These are phyloP conservation scores for Acanthaster planci DNA, from an alignment of 35 echinoderm and acorn worm species.

Conservation along the genomic window DNA sequence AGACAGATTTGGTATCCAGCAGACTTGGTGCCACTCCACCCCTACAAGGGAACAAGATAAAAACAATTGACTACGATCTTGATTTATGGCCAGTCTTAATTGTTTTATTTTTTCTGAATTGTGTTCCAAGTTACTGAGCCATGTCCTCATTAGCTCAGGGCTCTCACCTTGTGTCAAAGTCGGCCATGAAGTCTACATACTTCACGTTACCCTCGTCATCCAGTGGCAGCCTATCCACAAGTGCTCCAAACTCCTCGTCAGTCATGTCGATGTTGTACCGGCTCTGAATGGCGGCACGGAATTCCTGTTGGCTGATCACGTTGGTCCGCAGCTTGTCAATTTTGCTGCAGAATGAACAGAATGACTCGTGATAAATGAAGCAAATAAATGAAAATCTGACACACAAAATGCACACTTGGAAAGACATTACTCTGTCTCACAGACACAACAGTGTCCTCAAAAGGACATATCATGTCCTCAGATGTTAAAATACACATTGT, in stretches of 20 bases:
- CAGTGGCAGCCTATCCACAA: constrained; percentile 82
- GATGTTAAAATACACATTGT: too few species aligned
- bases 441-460: too few species aligned
- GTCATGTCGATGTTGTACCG: constrained; percentile 70
- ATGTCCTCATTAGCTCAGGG: too few species aligned
- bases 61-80: too few species aligned
- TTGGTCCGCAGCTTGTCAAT: constrained; percentile 79
- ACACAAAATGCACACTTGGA: too few species aligned
- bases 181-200: constrained; percentile 91
- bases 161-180: constrained; percentile 95
- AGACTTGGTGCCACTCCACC: constrained; percentile 84
- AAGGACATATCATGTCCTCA: too few species aligned
- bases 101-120: too few species aligned
- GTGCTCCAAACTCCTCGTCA: constrained; percentile 77
- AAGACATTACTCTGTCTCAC: too few species aligned
- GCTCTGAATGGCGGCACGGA: constrained; percentile 82
- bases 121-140: too few species aligned
- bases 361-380: neutral
- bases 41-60: constrained; percentile 11
- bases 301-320: constrained; percentile 82
- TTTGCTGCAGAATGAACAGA: constrained; percentile 62
- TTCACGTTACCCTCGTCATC: constrained; percentile 92
- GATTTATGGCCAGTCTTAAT: too few species aligned
- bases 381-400: too few species aligned
- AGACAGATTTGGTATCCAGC: constrained; percentile 83